phyloP scores from a whole-genome alignment of 37 sponge, comb jelly and placozoan species.

The Hexactinellida sp. region DNA sequence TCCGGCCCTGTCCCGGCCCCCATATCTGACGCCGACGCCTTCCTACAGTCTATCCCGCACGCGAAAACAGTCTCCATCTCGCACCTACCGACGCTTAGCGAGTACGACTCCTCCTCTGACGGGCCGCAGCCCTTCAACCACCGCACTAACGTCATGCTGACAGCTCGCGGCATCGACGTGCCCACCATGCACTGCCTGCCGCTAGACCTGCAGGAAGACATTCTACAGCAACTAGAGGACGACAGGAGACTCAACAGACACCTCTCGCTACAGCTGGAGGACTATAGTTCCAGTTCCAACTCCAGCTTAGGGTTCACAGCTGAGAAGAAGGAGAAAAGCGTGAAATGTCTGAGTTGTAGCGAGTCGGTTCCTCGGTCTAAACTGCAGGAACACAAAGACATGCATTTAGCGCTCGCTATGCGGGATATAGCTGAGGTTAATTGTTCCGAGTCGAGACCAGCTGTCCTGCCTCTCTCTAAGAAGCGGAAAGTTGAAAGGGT shows the following conservation, averaged over 20 bases:
- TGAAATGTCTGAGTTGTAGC: background rate
- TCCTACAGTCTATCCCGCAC: background rate
- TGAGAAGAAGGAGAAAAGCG: background rate
- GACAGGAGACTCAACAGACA: background rate
- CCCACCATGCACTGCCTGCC: conserved; percentile 1
- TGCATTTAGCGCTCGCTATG: background rate
- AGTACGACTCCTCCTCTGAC: background rate
- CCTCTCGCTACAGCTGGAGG: background rate
- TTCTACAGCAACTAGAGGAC: background rate
- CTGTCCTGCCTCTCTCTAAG: background rate
- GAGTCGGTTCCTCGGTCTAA: background rate
- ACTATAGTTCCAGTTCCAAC: background rate
- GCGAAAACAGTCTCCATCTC: background rate
- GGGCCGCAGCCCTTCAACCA: background rate
- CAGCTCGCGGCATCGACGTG: conserved; percentile 1
- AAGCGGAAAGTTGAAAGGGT: background rate
- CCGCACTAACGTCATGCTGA: conserved; percentile 1
- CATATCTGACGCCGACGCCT: background rate
- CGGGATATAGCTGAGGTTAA: background rate
- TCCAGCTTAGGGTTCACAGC: background rate
- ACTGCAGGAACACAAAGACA: background rate
- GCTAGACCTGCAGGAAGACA: background rate
- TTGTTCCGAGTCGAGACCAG: background rate
- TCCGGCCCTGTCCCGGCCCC: background rate
- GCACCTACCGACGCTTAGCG: background rate